These are phyloP conservation scores for Gastrophryne carolinensis DNA, from an alignment of 2,797 vertebrate species.

Conservation along the genomic window DNA sequence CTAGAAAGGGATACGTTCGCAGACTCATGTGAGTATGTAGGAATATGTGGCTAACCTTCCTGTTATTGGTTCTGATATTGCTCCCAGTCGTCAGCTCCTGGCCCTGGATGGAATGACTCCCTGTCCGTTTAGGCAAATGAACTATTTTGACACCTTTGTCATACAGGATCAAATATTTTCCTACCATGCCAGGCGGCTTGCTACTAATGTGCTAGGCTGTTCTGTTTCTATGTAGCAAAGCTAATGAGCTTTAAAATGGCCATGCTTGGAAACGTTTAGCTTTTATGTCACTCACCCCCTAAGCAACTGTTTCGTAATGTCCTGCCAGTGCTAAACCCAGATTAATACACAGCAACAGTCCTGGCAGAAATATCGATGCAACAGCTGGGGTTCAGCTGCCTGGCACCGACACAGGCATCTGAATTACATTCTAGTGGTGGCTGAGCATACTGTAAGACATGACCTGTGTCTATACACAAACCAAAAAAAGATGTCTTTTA, in stretches of 20 bases:
- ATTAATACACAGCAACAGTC: constrained; percentile 44
- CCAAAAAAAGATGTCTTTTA: background rate
- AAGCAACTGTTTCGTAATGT: constrained; percentile 55
- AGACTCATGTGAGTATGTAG: background rate
- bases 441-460: background rate
- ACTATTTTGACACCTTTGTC: constrained; percentile 43
- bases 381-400: constrained; percentile 40
- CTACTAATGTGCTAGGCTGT: constrained; percentile 35
- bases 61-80: constrained; percentile 57
- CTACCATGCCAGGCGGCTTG: background rate
- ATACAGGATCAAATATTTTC: constrained; percentile 29
- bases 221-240: constrained; percentile 35
- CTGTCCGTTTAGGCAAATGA: constrained; percentile 32
- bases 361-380: constrained; percentile 36
- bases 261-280: constrained; percentile 43
- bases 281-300: constrained; percentile 51
- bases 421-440: constrained; percentile 36
- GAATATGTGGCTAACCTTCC: background rate
- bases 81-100: constrained; percentile 47
- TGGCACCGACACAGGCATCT: constrained; percentile 27
- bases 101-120: background rate
- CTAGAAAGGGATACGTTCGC: too few species aligned
- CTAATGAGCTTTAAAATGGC: constrained; percentile 43
- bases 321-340: constrained; percentile 46
- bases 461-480: background rate